Evolutionary conservation across 2,113 vertebrate species (phyloP), one percentile per base, ranked within the genome.

Genomic region (Phrynocephalus versicolor): DNA sequence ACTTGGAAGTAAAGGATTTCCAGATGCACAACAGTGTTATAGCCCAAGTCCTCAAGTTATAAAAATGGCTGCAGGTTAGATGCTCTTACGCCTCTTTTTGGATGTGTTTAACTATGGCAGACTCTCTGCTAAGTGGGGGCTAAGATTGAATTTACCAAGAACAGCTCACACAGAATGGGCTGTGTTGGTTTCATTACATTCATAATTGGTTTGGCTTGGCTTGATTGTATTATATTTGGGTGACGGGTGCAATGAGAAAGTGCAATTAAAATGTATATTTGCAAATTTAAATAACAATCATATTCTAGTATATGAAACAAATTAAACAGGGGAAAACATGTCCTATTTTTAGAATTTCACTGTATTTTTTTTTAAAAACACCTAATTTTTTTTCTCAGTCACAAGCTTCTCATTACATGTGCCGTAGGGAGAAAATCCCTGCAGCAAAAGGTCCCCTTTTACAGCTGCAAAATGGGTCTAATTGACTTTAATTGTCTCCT

Each of bases 381-480:
- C 70, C 88, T 82, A 82, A 85, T 88, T 88, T 3, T 77, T n/a
- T 91, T 91, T 79, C 87, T 86, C 70, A 89, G 87, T 73, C 85
- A 83, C 77, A 64, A 65, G 67, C 80, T 88, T 80, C 60, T 89
- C 88, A 90, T 37, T 51, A 27, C n/a, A 72, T 72, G 62, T 15
- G 69, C 62, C 91, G 92, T 88, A 62, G 81, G 55, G 85, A 82
- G 70, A 85, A 55, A 88, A 69, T 77, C 35, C 62, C 88, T 92
- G 82, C 87, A 88, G 83, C 55, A 85, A 83, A 81, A 51, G 74
- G 85, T 55, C 73, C 85, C 76, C 65, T 86, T 90, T 89, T 85
- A 83, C 88, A 94, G 83, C 81, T 91, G 88, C 78, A 88, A 78
- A 91, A 88, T 90, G 84, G 23, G 92, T 91, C 83, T 86, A 85